Evolutionary conservation across 2,797 vertebrate species (phyloP), one percentile per base, ranked within the genome.

Genomic region (Cirrhinus mrigala): DNA sequence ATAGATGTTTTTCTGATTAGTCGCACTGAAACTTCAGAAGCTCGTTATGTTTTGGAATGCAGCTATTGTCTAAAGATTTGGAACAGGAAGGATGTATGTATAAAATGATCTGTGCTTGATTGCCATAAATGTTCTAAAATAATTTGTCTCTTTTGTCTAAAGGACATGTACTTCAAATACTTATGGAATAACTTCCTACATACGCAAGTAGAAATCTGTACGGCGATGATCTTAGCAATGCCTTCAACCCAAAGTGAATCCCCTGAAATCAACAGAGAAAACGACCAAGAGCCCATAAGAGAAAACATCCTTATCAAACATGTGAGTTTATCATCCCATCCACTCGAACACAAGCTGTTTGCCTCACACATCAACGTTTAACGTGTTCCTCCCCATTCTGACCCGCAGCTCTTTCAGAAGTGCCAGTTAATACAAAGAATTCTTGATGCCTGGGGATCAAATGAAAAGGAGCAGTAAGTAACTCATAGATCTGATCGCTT

Each of bases 151-250:
- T 44, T 29, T 40, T 48, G 16, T 74, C 18, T 90, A 83, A 88
- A 99, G 98, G 98, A 99, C 89, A 99, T 99, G 98, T 99, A 99
- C 95, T 99, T 99, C 93, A 99, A 96, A 91, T 99, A 99, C 89
- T 97, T 98, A 0, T 99, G 98, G 98, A 99, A 99, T 94, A 99
- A 99, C 91, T 99, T 99, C 90, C 95, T 99, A 87, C 98, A 99
- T 90, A 97, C 97, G 79, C 98, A 99, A 96, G 98, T 99, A 92
- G 98, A 99, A 94, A 98, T 99, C 86, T 99, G 98, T 92, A 96
- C 98, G 87, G 98, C 98, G 27, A 95, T 99, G 94, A 99, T 99
- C 89, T 95, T 99, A 92, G 97, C 97, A 24, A 98, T 97, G 95
- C 98, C 98, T 86, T 96, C 97, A 20, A 92, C 94, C 86, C 91